These are phyloP conservation scores for Erebia ligea DNA, from an alignment of 2,888 invertebrate species.

Conservation along the genomic window DNA sequence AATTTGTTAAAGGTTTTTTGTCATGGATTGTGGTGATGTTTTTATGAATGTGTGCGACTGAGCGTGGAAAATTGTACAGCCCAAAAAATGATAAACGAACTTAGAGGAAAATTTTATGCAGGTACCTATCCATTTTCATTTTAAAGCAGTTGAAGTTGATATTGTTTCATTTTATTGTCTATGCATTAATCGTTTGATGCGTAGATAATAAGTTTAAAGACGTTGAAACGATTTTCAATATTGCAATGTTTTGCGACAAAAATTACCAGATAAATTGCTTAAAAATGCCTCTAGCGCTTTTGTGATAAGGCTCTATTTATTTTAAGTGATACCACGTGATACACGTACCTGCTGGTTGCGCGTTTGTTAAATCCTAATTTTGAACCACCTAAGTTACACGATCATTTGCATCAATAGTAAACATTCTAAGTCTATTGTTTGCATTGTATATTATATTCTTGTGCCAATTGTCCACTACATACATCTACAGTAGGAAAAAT, in stretches of 20 bases:
- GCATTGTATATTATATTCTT: too few species aligned
- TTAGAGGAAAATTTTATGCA: too few species aligned
- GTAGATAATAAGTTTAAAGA: background rate
- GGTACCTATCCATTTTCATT: too few species aligned
- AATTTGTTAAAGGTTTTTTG: background rate
- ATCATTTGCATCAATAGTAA: conserved; percentile 1
- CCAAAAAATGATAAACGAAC: background rate
- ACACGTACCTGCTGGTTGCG: background rate
- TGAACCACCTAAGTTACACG: conserved; percentile 13
- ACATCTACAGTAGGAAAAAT: too few species aligned
- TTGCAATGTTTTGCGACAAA: conserved; percentile 8
- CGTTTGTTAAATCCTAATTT: conserved; percentile 9
- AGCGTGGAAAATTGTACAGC: background rate
- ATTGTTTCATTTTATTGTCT: too few species aligned
- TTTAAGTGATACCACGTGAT: too few species aligned
- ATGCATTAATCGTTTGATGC: too few species aligned
- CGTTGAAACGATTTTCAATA: conserved; percentile 15
- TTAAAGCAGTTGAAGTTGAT: too few species aligned
- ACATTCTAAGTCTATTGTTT: too few species aligned
- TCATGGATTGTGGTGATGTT: background rate
- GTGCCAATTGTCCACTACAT: too few species aligned
- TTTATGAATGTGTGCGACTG: background rate
- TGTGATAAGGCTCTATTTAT: conserved; percentile 10
- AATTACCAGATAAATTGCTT: background rate
- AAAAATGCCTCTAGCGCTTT: background rate